phyloP scores from a whole-genome alignment of 2,113 vertebrate genomes.

The Laticauda colubrina region DNA sequence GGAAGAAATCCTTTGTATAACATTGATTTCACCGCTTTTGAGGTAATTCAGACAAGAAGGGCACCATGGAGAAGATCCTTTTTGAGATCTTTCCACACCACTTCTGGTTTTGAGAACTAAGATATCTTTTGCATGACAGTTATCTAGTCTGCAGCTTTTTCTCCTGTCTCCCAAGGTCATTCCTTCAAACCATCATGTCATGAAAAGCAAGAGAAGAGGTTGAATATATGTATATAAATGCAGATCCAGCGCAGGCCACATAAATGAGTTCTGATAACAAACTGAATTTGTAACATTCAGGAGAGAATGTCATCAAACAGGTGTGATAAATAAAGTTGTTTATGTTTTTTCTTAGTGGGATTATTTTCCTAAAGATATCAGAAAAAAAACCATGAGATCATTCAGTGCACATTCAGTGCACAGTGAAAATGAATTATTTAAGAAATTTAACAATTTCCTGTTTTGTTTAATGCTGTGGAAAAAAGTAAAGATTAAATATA shows the following conservation, averaged over 20 bases:
- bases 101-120: background rate
- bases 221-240: background rate
- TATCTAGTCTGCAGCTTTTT: background rate
- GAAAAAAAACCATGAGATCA: background rate
- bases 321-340: background rate
- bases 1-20: background rate
- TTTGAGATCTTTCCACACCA: background rate
- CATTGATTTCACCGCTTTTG: background rate
- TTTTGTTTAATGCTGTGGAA: slow-evolving; percentile 4
- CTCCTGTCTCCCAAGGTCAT: background rate
- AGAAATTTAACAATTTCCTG: background rate
- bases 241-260: background rate
- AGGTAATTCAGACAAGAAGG: background rate
- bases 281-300: background rate
- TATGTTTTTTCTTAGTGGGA: background rate
- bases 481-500: slow-evolving; percentile 10
- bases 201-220: background rate
- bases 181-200: background rate
- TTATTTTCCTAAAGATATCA: background rate
- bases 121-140: background rate
- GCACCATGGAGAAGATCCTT: background rate
- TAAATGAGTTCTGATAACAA: background rate
- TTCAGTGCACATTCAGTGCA: background rate
- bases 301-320: background rate
- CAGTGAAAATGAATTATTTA: background rate